Evolutionary conservation across 2,113 vertebrate genomes (phyloP).

Genomic region (Casuarius casuarius): DNA sequence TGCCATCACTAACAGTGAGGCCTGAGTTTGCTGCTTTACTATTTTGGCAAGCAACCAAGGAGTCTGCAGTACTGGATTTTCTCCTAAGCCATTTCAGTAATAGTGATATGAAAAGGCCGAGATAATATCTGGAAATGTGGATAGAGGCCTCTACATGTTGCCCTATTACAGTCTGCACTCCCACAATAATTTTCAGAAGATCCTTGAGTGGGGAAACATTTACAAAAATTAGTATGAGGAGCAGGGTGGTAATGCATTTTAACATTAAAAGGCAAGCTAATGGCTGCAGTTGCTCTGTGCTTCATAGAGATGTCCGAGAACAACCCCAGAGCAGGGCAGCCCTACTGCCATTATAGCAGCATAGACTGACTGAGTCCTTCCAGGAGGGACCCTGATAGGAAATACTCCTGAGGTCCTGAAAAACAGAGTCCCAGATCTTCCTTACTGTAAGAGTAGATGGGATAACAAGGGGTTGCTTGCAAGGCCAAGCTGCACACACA

Average conservation of each 20-base stretch:
- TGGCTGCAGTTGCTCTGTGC: neutral
- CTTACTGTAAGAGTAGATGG: neutral
- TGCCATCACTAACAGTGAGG: conserved; percentile 15
- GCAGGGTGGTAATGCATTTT: neutral
- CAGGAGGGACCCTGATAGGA: neutral
- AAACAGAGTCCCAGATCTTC: neutral
- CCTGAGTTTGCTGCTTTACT: conserved; percentile 45
- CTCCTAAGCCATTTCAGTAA: neutral
- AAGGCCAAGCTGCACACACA: no score
- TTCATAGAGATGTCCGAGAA: neutral
- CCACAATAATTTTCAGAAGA: neutral
- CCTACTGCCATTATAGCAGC: neutral
- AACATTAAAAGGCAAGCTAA: neutral
- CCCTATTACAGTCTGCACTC: neutral
- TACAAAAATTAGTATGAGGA: neutral
- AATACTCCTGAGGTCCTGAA: neutral
- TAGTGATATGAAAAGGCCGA: neutral
- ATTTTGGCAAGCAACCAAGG: conserved; percentile 20
- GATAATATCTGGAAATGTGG: neutral
- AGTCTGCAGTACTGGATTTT: neutral
- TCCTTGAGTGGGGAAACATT: neutral
- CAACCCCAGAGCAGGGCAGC: neutral
- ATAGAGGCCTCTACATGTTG: neutral
- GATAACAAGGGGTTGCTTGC: neutral
- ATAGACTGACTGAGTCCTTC: neutral